phyloP scores from a whole-genome alignment of 2,113 vertebrate species.

The Pseudopipra pipra region DNA sequence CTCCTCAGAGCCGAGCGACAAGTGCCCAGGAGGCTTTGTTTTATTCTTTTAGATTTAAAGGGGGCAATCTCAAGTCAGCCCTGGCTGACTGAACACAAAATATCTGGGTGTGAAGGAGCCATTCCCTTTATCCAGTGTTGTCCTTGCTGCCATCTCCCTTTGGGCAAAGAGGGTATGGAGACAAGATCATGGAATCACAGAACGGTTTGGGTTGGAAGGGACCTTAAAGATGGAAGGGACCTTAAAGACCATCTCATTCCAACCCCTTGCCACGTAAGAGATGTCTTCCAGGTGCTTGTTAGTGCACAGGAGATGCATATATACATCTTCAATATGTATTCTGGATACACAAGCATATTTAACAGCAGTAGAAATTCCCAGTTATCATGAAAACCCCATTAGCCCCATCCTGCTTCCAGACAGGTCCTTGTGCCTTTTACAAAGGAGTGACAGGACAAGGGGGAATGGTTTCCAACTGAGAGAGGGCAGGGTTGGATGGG shows the following conservation, averaged over 20 bases:
- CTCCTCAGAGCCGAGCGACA: neutral
- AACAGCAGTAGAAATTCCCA: neutral
- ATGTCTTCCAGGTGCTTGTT: neutral
- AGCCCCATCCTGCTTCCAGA: neutral
- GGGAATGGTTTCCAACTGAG: neutral
- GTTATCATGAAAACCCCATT: neutral
- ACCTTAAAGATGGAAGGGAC: neutral
- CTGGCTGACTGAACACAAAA: neutral
- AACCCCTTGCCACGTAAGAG: accelerated
- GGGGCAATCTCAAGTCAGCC: neutral
- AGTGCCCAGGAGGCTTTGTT: neutral
- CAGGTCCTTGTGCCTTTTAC: neutral
- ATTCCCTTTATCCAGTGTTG: neutral
- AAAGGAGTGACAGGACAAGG: neutral
- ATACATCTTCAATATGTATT: accelerated
- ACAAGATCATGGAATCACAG: neutral
- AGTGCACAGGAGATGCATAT: neutral
- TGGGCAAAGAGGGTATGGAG: accelerated
- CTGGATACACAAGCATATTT: neutral
- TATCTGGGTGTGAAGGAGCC: neutral
- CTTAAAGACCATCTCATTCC: neutral
- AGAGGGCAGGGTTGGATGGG: neutral
- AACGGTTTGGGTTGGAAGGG: neutral
- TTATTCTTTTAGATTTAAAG: neutral
- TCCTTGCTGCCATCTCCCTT: neutral